Evolutionary conservation across 2,888 invertebrate species (phyloP), one percentile per base, ranked within the genome.

Genomic region (Bembecia ichneumoniformis): DNA sequence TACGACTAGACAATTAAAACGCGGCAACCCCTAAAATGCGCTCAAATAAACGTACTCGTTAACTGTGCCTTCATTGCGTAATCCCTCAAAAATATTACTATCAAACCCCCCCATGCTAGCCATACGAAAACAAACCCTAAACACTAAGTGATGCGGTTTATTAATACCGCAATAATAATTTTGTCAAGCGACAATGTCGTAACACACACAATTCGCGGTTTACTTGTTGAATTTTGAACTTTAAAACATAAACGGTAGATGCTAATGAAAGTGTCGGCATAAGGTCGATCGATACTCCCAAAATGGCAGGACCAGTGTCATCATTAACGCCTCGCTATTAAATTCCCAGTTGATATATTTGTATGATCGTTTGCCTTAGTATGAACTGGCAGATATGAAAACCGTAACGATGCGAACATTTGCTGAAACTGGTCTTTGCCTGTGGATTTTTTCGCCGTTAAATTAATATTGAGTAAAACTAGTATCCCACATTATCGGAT

Each of bases 321-420:
- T 66, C 64, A 64, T 64, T 64, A 66, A 57, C 54, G 64, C 55
- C 57, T 58, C 45, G 46, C 49, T 51, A 57, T 50, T 52, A 55
- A 54, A 56, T 56, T 53, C 52, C 36, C 52, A 44, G 52, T 59
- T 62, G 58, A 64, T 58, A 57, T 56, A 58, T 62, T 62, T 58
- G 53, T 53, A 49, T 53, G 51, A 51, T 52, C 55, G 14, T 40
- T 40, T 40, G 14, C 40, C 40, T n/a, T 40, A 40, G 11, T n/a
- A 40, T 11, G 40, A 10, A 40, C 14, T 40, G 40, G 28, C 28
- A 28, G 28, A 28, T 28, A 28, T 28, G 28, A 5, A 9, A 28
- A 28, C 28, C 28, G 28, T 9, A 7, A 28, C 7, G 2, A 4
- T 9, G 28, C 9, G 28, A 28, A 28, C 28, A 28, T 28, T 28